phyloP scores from a whole-genome alignment of 2,797 vertebrate genomes.

The Hafferia zeledoni region DNA sequence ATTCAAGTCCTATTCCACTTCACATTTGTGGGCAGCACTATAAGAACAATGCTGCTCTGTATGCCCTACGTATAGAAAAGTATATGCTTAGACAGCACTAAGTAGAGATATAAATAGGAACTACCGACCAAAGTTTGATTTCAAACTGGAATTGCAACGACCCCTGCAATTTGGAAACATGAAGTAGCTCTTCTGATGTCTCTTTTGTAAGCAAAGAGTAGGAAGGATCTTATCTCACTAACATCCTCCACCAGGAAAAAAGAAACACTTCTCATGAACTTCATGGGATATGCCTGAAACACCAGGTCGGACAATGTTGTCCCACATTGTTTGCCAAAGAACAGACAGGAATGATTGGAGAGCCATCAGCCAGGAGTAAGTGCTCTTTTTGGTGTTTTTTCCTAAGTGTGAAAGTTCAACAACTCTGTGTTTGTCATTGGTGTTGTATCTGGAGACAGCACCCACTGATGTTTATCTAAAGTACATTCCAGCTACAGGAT shows the following conservation, averaged over 20 bases:
- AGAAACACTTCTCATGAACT: rapidly evolving
- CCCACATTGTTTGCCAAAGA: not conserved
- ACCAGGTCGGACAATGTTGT: not conserved
- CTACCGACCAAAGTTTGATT: not conserved
- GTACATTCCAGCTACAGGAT: not conserved
- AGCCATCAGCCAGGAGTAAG: not conserved
- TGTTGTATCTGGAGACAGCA: not conserved
- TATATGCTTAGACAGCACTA: not conserved
- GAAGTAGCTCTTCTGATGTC: not conserved
- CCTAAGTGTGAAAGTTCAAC: not conserved
- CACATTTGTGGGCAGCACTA: constrained; percentile 10
- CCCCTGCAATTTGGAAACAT: not conserved
- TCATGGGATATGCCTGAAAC: not conserved
- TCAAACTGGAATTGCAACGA: constrained; percentile 4
- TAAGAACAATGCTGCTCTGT: not conserved
- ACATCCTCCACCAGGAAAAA: not conserved
- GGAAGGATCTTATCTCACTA: not conserved
- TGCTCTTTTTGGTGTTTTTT: not conserved
- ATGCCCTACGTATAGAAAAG: not conserved
- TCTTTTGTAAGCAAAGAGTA: not conserved
- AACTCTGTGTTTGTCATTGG: not conserved
- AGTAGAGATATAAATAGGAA: not conserved
- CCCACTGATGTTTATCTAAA: not conserved
- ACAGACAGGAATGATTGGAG: constrained; percentile 11
- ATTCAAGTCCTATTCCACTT: constrained; percentile 43